Percentiles rank a stretch among this genome's conserved stretches.
These are phyloP conservation scores for Palaemon carinicauda DNA, from an alignment of 1,140 invertebrate species.

Conservation along the genomic window DNA sequence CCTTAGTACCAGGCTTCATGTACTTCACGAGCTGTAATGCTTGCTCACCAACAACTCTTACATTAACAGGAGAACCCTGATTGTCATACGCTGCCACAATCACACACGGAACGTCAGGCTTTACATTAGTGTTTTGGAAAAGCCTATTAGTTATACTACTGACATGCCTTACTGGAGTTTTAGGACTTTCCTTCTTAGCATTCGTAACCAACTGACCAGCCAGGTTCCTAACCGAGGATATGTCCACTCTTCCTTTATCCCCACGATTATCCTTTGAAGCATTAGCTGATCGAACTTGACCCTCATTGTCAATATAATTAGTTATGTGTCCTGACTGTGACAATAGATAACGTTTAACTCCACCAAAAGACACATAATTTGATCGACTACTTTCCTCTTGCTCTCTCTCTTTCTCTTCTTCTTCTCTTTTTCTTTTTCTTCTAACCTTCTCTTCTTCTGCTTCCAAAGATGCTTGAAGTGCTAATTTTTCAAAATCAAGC, in stretches of 20 bases:
- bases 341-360: slow-evolving; percentile 52
- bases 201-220: slow-evolving; percentile 31
- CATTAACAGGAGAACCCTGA: slow-evolving; percentile 50
- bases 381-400: neutral
- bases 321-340: slow-evolving; percentile 54
- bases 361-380: neutral
- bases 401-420: slow-evolving; percentile 38
- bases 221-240: slow-evolving; percentile 33
- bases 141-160: slow-evolving; percentile 8
- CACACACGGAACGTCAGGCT: slow-evolving; percentile 45
- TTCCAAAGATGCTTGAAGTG: slow-evolving; percentile 54
- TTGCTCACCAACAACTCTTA: slow-evolving; percentile 55
- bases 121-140: slow-evolving; percentile 27
- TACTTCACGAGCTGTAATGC: slow-evolving; percentile 56
- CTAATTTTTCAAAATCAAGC: slow-evolving; percentile 58
- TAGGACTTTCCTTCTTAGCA: slow-evolving; percentile 31
- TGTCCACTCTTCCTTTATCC: slow-evolving; percentile 31
- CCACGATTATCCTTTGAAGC: neutral
- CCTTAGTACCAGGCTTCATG: slow-evolving; percentile 53
- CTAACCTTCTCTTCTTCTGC: slow-evolving; percentile 45
- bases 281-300: slow-evolving; percentile 51
- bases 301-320: slow-evolving; percentile 57
- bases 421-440: slow-evolving; percentile 47
- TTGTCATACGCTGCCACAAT: slow-evolving; percentile 56
- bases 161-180: neutral